phyloP scores from a whole-genome alignment of 2,888 invertebrate species.

The Campaea margaritaria region DNA sequence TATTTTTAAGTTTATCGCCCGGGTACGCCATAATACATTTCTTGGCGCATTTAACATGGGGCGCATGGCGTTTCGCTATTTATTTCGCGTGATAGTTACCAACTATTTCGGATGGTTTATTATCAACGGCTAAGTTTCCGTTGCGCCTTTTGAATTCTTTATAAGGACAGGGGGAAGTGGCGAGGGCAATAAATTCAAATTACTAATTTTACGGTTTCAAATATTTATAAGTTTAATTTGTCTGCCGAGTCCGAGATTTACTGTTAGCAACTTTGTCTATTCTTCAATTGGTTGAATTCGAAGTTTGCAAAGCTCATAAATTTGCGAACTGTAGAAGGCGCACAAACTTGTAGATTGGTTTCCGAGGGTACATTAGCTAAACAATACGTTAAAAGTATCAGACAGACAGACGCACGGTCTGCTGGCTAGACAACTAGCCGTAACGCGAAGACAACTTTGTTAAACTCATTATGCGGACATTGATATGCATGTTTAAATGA shows the following conservation, averaged over 20 bases:
- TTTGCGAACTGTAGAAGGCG: constrained; percentile 9
- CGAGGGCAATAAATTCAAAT: constrained; percentile 40
- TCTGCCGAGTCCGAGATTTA: constrained; percentile 19
- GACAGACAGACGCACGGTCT: constrained; percentile 46
- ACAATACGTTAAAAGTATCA: constrained; percentile 19
- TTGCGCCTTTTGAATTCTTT: constrained; percentile 45
- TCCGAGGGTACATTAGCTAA: constrained; percentile 8
- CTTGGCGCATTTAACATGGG: constrained; percentile 55
- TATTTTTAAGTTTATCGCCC: constrained; percentile 65
- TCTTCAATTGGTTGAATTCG: constrained; percentile 8
- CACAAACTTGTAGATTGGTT: constrained; percentile 17
- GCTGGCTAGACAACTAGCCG: constrained; percentile 43
- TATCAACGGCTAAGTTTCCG: constrained; percentile 44
- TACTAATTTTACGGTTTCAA: constrained; percentile 42
- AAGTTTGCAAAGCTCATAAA: constrained; percentile 13
- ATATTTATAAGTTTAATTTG: constrained; percentile 40
- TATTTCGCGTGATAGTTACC: constrained; percentile 50
- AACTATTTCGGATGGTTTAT: constrained; percentile 49
- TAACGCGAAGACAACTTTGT: constrained; percentile 53
- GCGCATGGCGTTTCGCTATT: constrained; percentile 53
- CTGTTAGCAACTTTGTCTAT: constrained; percentile 19
- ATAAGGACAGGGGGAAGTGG: constrained; percentile 35
- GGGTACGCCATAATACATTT: constrained; percentile 61
- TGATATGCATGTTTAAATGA: constrained; percentile 38
- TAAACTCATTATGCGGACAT: constrained; percentile 50